Conservation (phyloP, 2,797 vertebrate species). For the Dryobates pubescens region DNA sequence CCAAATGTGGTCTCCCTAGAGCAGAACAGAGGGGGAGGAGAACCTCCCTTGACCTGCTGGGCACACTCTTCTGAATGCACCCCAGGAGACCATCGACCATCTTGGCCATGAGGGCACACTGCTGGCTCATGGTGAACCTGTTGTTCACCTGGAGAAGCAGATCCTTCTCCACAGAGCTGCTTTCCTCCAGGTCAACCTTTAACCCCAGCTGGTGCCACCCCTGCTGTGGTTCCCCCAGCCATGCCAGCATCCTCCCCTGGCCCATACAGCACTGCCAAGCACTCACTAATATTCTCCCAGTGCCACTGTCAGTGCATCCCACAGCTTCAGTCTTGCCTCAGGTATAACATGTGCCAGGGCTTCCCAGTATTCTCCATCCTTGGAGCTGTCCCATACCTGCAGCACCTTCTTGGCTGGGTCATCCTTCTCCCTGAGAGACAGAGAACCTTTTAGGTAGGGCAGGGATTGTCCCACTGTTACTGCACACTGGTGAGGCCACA, state of each 20-base stretch:
- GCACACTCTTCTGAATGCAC: not conserved
- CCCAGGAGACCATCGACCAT: not conserved
- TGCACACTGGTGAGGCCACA: not conserved
- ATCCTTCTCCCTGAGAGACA: not conserved
- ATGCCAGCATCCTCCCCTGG: not conserved
- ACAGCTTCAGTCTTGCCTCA: not conserved
- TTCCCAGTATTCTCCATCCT: constrained; percentile 3
- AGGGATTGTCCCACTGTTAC: not conserved
- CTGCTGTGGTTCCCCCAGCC: not conserved
- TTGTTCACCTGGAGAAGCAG: not conserved
- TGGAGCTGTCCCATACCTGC: not conserved
- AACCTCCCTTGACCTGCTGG: not conserved
- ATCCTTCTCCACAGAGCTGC: not conserved
- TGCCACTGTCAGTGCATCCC: not conserved
- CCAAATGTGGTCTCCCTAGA: not conserved
- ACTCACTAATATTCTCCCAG: constrained; percentile 34
- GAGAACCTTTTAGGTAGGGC: not conserved
- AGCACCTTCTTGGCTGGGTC: not conserved
- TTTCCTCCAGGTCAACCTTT: not conserved
- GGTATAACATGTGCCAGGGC: not conserved
- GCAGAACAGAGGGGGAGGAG: not conserved
- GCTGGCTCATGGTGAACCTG: not conserved
- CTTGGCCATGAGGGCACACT: no score
- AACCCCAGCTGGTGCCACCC: not conserved
- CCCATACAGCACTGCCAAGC: not conserved